A percentile compares a stretch with the other conserved stretches of the same genome.
These are phyloP conservation scores for Lottia scabra DNA, from an alignment of 2,888 invertebrate species.

Conservation along the genomic window DNA sequence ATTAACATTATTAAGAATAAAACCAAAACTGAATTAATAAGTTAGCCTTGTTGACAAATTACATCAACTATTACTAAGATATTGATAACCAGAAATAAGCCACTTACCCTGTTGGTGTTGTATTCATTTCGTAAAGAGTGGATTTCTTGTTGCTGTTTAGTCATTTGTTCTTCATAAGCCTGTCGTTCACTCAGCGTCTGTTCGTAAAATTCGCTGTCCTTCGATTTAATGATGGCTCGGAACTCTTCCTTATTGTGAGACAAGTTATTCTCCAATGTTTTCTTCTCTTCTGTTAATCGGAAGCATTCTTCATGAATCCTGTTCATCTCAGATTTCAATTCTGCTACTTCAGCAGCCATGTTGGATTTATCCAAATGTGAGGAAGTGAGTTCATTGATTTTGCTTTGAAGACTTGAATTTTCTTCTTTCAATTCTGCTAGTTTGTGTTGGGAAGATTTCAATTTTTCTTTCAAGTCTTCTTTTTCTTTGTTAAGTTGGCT, in stretches of 20 bases:
- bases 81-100: not conserved
- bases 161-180: slow-evolving; percentile 12
- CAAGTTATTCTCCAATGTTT: slow-evolving; percentile 1
- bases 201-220: not conserved
- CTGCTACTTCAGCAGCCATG: slow-evolving; percentile 12
- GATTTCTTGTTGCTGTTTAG: slow-evolving; percentile 12
- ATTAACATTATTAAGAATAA: too few species aligned
- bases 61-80: too few species aligned
- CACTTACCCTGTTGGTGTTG: slow-evolving; percentile 10
- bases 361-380: slow-evolving; percentile 9
- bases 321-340: slow-evolving; percentile 4
- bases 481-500: not conserved
- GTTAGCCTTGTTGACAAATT: too few species aligned
- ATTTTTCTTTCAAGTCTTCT: slow-evolving; percentile 6
- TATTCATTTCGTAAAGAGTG: slow-evolving; percentile 11
- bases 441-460: slow-evolving; percentile 7
- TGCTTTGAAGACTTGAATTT: not conserved
- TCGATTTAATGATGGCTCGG: not conserved
- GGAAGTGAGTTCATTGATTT: not conserved
- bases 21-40: too few species aligned
- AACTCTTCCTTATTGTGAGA: slow-evolving; percentile 22
- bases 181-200: slow-evolving; percentile 7
- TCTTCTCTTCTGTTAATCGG: not conserved
- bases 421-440: not conserved
- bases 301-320: not conserved